Evolutionary conservation across 30 jellyfish, hydroid and myxozoan genomes (phyloP), one percentile per base, ranked within the genome.

Genomic region (Turritopsis rubra): DNA sequence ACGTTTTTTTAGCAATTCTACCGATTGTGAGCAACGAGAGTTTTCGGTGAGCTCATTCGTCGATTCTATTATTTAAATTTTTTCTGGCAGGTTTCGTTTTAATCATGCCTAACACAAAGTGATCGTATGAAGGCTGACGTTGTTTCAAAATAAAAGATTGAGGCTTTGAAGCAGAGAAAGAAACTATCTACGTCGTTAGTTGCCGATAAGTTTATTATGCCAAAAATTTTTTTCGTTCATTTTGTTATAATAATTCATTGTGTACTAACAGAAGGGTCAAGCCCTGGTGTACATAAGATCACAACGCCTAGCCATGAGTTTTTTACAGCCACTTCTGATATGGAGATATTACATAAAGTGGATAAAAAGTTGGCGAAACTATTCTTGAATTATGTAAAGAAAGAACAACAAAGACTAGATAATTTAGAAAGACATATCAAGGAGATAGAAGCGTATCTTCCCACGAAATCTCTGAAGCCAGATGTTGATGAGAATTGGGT

Each of bases 291-390:
- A 3, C 60, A 41, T 41, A 41, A 41, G 60, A 41, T 41, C 60
- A 3, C 60, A 13, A 13, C 60, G 13, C 60, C 60, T 5, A 41
- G 60, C 13, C 60, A 83, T 21, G 94, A 83, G 5, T 84, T 87
- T 52, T 92, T 84, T 65, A 77, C 96, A 8, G 91, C 98, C 1
- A 54, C 89, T 1, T 95, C 96, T 3, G 96, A 92, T 52, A 84
- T 92, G 88, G 95, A 84, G 66, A 91, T 90, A 1, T 71, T 92
- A 25, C 85, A 82, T 4, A 68, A 65, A 53, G 54, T 86, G 27
- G 98, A 92, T 84, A 88, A 92, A n/a, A 75, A 68, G 83, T 60
- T 92, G 74, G 65, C 90, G 8, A 81, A 54, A 28, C 53, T 75
- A n/a, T 88, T 88, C 53, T 30, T 80, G 17, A 89, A 75, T 4